Base-by-base conservation (phyloP, 1,140 invertebrate genomes). In the Bombus polaris region DNA sequence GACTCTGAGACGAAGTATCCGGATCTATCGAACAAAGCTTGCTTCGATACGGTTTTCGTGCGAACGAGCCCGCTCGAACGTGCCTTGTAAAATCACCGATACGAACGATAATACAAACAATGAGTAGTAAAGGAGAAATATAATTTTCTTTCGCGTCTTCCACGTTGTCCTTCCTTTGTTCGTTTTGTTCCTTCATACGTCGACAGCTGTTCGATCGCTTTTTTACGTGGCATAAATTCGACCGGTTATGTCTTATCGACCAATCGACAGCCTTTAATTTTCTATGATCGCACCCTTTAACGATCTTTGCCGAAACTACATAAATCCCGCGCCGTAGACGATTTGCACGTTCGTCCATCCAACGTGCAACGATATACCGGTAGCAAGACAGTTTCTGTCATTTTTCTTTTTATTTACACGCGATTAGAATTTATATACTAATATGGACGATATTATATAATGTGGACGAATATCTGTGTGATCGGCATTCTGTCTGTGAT, bases 101-200 rank as follows among this genome's bases (percentile, higher is more conserved):
- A 72, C 76, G 68, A 80, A 80, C 77, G 68, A 85, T 71, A 85
- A 85, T 85, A 85, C 77, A 85, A 78, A 85, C 68, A 80, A 85
- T 85, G 32, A 80, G 75, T 72, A 85, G 77, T 85, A 85, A 79
- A 68, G 25, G 13, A 37, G 22, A 62, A 59, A 73, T 39, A 47
- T n/a, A 10, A 68, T 68, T 77, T 77, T 42, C 44, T 68, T 77
- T 2, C 44, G n/a, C 35, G 72, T 47, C 74, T 76, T 59, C 15
- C 53, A 59, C 28, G 32, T 35, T 28, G 39, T 37, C 37, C 35
- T 59, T 35, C 66, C 74, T 62, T 42, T 74, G 53, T 59, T 76
- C 74, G 25, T 25, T 74, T 53, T 53, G 47, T 53, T 53, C 47
- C 47, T 53, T n/a, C n/a, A 25, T 15, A 3, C 32, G 6, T 32